These are phyloP conservation scores for Acinonyx jubatus DNA, from an alignment of 2,113 vertebrate species.

Conservation along the genomic window DNA sequence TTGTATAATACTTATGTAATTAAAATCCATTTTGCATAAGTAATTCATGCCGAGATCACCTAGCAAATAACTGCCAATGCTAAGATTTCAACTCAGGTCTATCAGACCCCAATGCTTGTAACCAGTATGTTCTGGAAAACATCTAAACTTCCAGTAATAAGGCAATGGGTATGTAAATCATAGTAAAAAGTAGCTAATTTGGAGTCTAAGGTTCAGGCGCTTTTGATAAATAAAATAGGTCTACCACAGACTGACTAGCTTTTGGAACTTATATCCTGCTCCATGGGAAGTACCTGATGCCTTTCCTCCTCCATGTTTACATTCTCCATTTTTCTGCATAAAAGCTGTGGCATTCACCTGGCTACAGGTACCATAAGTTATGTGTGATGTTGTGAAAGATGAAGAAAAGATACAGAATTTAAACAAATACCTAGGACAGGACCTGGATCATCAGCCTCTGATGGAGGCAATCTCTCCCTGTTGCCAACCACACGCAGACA, in stretches of 20 bases:
- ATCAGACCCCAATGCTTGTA: not conserved
- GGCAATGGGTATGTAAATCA: not conserved
- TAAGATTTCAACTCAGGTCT: not conserved
- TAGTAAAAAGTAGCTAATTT: not conserved
- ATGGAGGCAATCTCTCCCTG: no score
- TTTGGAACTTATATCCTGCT: no score
- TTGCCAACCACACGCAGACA: not conserved
- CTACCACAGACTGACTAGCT: not conserved
- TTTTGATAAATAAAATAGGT: not conserved
- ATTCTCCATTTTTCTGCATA: not conserved
- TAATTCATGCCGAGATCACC: not conserved
- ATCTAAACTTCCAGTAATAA: not conserved
- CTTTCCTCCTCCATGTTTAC: not conserved
- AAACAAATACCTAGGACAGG: not conserved
- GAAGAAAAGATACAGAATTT: not conserved
- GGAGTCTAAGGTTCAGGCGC: not conserved
- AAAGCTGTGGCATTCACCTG: not conserved
- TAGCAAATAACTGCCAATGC: not conserved
- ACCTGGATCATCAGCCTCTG: not conserved
- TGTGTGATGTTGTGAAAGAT: not conserved
- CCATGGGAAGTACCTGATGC: accelerated
- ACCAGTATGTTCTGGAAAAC: not conserved
- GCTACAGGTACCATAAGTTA: not conserved
- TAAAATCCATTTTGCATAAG: not conserved
- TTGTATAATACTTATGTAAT: not conserved